Evolutionary conservation across 2,888 invertebrate species (phyloP).

Genomic region (Antitype chi): DNA sequence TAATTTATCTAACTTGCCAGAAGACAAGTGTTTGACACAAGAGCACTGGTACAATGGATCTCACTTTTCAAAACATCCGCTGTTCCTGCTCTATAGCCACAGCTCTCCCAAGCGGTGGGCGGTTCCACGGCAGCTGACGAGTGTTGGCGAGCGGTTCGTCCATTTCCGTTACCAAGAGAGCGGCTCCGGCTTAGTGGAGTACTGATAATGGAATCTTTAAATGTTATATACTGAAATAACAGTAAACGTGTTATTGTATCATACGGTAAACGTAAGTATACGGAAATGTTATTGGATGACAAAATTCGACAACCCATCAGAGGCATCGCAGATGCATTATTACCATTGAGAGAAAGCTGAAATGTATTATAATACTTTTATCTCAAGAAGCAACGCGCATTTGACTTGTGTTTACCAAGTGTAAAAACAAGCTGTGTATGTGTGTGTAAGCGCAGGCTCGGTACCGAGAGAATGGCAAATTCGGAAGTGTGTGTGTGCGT

Average conservation of each 20-base stretch:
- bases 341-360: neutral
- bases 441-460: too few species aligned
- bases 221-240: neutral
- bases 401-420: too few species aligned
- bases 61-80: neutral
- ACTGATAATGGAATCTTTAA: neutral
- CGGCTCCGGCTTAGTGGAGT: neutral
- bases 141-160: neutral
- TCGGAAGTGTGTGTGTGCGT: too few species aligned
- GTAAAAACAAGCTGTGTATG: too few species aligned
- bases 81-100: neutral
- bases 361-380: neutral
- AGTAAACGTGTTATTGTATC: neutral
- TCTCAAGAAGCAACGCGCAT: too few species aligned
- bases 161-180: slow-evolving; percentile 31
- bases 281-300: neutral
- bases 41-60: too few species aligned
- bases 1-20: neutral
- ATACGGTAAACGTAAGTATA: neutral
- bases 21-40: neutral
- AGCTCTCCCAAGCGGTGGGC: neutral
- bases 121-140: slow-evolving; percentile 2
- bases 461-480: too few species aligned
- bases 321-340: neutral
- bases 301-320: neutral